These are phyloP conservation scores for Phoxinus phoxinus DNA, from an alignment of 2,113 vertebrate species.

Conservation along the genomic window DNA sequence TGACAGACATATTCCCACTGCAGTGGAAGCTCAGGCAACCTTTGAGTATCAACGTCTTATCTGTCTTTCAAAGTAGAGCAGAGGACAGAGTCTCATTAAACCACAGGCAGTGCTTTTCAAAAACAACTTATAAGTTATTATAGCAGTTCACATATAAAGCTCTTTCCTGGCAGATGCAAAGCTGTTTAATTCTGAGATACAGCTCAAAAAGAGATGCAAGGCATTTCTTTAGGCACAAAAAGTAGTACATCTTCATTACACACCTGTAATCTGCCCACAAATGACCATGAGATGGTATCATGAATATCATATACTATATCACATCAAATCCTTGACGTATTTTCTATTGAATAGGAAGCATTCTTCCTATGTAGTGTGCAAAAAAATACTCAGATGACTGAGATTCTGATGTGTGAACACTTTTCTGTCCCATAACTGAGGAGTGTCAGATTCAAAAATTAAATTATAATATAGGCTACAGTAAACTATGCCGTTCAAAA, in stretches of 20 bases:
- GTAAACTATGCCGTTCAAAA: neutral
- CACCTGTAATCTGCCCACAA: neutral
- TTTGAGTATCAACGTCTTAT: slow-evolving; percentile 43
- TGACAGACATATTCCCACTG: slow-evolving; percentile 23
- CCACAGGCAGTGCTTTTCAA: neutral
- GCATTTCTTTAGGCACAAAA: neutral
- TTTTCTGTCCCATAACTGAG: slow-evolving; percentile 6
- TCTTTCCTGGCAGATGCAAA: slow-evolving; percentile 12
- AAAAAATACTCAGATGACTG: neutral
- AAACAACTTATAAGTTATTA: slow-evolving; percentile 1
- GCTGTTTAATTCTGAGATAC: neutral
- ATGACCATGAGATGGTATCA: neutral
- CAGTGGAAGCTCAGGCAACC: slow-evolving; percentile 38
- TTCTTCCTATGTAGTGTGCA: neutral
- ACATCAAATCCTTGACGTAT: neutral
- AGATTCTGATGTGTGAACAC: neutral
- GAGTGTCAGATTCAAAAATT: neutral
- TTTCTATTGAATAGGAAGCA: neutral
- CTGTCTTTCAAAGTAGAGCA: slow-evolving; percentile 48
- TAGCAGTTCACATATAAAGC: neutral
- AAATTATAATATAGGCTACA: slow-evolving; percentile 5
- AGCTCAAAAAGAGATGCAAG: neutral
- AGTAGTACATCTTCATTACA: neutral
- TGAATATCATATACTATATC: neutral
- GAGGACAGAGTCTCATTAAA: slow-evolving; percentile 46